phyloP scores from a whole-genome alignment of 2,888 invertebrate species.

The Mystacides longicornis region DNA sequence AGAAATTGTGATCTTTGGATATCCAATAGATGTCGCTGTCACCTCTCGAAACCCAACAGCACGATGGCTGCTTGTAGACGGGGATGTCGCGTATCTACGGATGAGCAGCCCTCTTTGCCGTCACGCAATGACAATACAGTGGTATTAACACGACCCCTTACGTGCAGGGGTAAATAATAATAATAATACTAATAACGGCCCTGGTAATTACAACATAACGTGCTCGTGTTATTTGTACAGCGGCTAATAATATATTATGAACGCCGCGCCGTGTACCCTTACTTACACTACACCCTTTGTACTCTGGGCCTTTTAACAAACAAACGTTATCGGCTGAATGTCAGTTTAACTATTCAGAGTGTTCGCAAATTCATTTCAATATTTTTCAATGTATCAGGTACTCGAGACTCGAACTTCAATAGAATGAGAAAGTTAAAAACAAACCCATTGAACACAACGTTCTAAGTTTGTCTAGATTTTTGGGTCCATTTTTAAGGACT shows the following conservation, averaged over 20 bases:
- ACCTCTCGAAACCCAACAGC: not conserved
- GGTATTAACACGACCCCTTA: not conserved
- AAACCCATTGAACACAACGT: no score
- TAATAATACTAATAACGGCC: not conserved
- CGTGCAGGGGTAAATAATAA: slow-evolving; percentile 5
- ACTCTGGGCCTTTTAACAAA: no score
- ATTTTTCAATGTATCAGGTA: no score
- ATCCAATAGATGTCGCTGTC: not conserved
- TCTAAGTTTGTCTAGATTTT: no score
- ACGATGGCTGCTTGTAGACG: not conserved
- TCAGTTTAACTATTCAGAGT: no score
- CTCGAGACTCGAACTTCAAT: no score
- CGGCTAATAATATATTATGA: slow-evolving; percentile 5
- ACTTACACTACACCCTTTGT: no score
- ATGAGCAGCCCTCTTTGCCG: not conserved
- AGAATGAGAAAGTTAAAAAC: no score
- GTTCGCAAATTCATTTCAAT: no score
- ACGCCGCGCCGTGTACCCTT: no score
- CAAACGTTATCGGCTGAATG: no score
- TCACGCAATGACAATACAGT: not conserved
- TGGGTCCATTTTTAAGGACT: no score
- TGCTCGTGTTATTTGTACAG: slow-evolving; percentile 1
- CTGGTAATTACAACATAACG: slow-evolving; percentile 3
- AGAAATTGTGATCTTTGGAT: not conserved
- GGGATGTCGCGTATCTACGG: not conserved